phyloP scores from a whole-genome alignment of 1,140 invertebrate species.

The Frieseomelitta varia region DNA sequence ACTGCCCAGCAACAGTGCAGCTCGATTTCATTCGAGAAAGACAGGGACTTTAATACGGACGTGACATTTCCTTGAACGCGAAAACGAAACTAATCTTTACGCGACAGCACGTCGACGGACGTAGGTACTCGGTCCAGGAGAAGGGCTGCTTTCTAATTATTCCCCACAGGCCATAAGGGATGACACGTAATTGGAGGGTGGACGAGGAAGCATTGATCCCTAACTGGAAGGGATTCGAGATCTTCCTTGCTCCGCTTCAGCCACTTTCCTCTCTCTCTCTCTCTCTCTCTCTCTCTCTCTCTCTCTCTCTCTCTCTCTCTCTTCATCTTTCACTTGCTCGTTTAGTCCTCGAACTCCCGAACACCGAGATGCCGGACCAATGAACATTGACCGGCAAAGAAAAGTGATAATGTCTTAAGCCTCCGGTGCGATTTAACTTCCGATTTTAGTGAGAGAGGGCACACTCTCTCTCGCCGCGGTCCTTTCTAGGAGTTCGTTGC shows the following conservation, averaged over 20 bases:
- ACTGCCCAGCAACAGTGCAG: background rate
- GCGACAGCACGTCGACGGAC: slow-evolving; percentile 21
- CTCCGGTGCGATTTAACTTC: slow-evolving; percentile 80
- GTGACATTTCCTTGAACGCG: slow-evolving; percentile 35
- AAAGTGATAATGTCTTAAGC: slow-evolving; percentile 82
- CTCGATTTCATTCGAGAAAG: background rate
- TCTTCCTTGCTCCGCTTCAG: slow-evolving; percentile 52
- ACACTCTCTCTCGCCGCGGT: slow-evolving; percentile 59
- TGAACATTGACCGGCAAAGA: slow-evolving; percentile 74
- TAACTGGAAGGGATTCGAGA: slow-evolving; percentile 71
- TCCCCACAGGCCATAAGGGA: slow-evolving; percentile 78
- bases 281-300: background rate
- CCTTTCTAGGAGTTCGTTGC: slow-evolving; percentile 70
- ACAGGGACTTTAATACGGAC: slow-evolving; percentile 50
- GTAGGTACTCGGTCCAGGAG: slow-evolving; percentile 32
- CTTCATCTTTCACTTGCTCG: slow-evolving; percentile 24
- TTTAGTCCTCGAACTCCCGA: slow-evolving; percentile 45
- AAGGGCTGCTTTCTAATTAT: slow-evolving; percentile 80
- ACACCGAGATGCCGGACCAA: slow-evolving; percentile 63
- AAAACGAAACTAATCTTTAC: slow-evolving; percentile 55
- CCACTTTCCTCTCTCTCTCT: background rate
- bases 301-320: slow-evolving; percentile 7
- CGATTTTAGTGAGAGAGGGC: slow-evolving; percentile 74
- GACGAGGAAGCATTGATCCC: slow-evolving; percentile 78
- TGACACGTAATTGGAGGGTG: slow-evolving; percentile 79